Base-by-base conservation (phyloP, 2,888 invertebrate genomes). In the Sussaba pulchella region DNA sequence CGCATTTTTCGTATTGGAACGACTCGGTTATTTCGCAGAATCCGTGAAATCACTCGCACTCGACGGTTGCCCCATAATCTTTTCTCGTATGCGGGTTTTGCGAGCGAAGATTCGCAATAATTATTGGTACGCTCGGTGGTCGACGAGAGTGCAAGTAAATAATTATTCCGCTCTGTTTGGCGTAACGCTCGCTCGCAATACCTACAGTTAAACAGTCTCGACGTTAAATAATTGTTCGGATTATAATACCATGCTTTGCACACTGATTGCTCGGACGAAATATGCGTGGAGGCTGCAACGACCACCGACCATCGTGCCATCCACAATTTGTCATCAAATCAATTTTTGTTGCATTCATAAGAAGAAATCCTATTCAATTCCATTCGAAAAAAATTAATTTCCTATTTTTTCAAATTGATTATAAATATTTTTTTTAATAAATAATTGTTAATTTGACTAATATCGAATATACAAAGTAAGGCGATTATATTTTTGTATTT, bases 81-180 rank as follows among this genome's bases (percentile, higher is more conserved):
- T 54, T 54, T 31, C 31, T 1, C n/a, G 14, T 54, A n/a, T n/a
- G n/a, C n/a, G 4, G 24, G 4, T 19, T 9, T 9, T 8, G 19
- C 50, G 26, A 12, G n/a, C 12, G 52, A 24, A 24, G 21, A 52
- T 52, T 26, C 24, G 24, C 0, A 0, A 52, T 52, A 52, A 52
- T 52, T 24, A 52, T 24, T 12, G 24, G 24, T 26, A 10, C 24
- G 12, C 26, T 52, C 26, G 24, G 52, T 52, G 52, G 10, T 12
- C 24, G n/a, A 52, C 52, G 52, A 52, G n/a, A 66, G 36, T 31
- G 64, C n/a, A 61, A 61, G 43, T 45, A 17, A 59, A 39, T 39
- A 59, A 5, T 59, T 59, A 39, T 59, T 59, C 39, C 59, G 39
- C 59, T 59, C 36, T 17, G 59, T 39, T 19, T 39, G 12, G 54